Base-by-base conservation (phyloP, 2,888 invertebrate species). In the Crocallis elinguaria region DNA sequence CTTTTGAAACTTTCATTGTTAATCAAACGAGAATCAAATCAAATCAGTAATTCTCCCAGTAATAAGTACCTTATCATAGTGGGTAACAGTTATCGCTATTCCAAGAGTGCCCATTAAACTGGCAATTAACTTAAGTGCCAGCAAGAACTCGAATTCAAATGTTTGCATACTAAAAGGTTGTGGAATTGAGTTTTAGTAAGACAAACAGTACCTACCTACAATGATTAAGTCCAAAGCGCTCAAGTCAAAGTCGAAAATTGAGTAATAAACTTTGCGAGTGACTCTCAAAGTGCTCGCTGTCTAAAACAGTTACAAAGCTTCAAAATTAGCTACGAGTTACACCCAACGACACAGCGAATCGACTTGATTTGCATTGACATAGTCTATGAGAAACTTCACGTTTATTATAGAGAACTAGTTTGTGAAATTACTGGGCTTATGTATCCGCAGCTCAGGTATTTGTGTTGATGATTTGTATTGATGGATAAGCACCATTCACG, bases 211-310 rank as follows among this genome's bases (percentile, higher is more conserved):
- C 33, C 14, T 44, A 38, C 44, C 33, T 43, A 39, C 45, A 49
- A 39, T 58, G 52, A 57, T 44, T 54, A 27, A 51, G 49, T 33
- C 3, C 39, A 25, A 44, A 45, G 35, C 21, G 36, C 43, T 54
- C 23, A n/a, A 39, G 35, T 19, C 42, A 46, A 51, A 62, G 58
- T 56, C 50, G 42, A 49, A 49, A 56, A 54, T 56, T 56, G 42
- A 50, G 50, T 42, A 48, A 46, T 42, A 51, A 49, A 53, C 50
- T 60, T 11, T 0, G 38, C 11, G 38, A 16, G 27, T 11, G n/a
- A n/a, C 11, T 3, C 19, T 3, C 3, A 11, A 11, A n/a, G 27
- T 27, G n/a, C 4, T 29, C 5, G 29, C 19, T 6, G 6, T 0
- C 11, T 25, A n/a, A 25, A 9, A 9, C 25, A 25, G 25, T 25